Evolutionary conservation across 2,888 invertebrate species (phyloP), one percentile per base, ranked within the genome.

Genomic region (Pollenia griseotomentosa): DNA sequence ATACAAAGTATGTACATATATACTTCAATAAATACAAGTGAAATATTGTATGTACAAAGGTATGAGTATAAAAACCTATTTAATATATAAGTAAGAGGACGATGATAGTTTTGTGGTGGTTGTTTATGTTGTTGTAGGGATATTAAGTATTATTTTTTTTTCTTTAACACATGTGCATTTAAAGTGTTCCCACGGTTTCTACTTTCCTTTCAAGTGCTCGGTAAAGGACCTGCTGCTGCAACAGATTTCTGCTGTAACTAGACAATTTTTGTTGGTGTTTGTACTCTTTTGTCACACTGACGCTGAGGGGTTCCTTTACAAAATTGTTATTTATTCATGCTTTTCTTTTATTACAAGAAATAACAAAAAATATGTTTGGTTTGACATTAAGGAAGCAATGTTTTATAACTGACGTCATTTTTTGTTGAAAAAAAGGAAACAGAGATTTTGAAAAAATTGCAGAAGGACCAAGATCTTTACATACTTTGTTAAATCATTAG

Each of bases 111-210:
- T 82, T 82, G 82, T 75, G 75, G 75, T 75, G 59, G 82, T 75
- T 57, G 33, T 48, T 65, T 80, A 46, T 44, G 40, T 48, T 70
- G 16, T 80, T 83, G 33, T 57, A 66, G 73, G 81, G 73, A 81
- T 81, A 46, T 79, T 79, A 65, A 51, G n/a, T 51, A 40, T 59
- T 46, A 11, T 73, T 63, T 59, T 82, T 59, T 59, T 71, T 55
- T 77, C 53, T 55, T 55, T 75, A 84, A 70, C 88, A 88, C 88
- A 88, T 88, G 86, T 88, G 84, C 86, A 88, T 80, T 78, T 78
- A 83, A 80, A 84, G 77, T 83, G 86, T 88, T 88, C 88, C 88
- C 88, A 88, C 88, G 88, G 88, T 88, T 88, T 88, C 88, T 74
- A 86, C 88, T 88, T 88, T 88, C 88, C 78, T 88, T 88, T 88